phyloP scores from a whole-genome alignment of 2,888 invertebrate genomes.

The Nysson spinosus region DNA sequence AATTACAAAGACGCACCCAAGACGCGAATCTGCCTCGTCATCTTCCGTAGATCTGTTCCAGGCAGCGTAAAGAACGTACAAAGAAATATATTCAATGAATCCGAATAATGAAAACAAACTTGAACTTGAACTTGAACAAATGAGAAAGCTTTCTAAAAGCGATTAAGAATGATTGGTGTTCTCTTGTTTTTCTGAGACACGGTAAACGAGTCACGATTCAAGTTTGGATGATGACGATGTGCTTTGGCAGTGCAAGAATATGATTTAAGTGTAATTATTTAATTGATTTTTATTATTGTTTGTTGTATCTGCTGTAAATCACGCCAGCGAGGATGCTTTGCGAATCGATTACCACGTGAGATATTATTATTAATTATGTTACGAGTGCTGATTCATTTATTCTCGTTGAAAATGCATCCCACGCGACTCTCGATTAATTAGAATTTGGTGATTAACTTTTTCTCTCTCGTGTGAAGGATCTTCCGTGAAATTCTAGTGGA shows the following conservation, averaged over 20 bases:
- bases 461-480: too few relatives aligned
- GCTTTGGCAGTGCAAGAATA: conserved; percentile 53
- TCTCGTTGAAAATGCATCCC: too few relatives aligned
- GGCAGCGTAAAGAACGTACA: conserved; percentile 68
- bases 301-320: too few relatives aligned
- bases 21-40: conserved; percentile 60
- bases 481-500: too few relatives aligned
- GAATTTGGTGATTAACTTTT: too few relatives aligned
- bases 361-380: not conserved
- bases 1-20: conserved; percentile 67
- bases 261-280: too few relatives aligned
- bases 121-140: too few relatives aligned
- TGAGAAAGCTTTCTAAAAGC: conserved; percentile 19
- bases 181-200: conserved; percentile 41
- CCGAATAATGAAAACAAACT: conserved; percentile 9
- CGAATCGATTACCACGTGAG: conserved; percentile 5
- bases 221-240: conserved; percentile 50
- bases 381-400: too few relatives aligned
- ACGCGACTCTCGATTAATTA: too few relatives aligned
- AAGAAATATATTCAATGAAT: conserved; percentile 55
- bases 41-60: conserved; percentile 65
- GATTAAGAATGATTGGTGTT: conserved; percentile 29
- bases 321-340: too few relatives aligned
- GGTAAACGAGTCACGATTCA: conserved; percentile 31
- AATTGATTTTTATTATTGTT: too few relatives aligned